phyloP scores from a whole-genome alignment of 2,797 vertebrate genomes.

The Pipistrellus nathusii region DNA sequence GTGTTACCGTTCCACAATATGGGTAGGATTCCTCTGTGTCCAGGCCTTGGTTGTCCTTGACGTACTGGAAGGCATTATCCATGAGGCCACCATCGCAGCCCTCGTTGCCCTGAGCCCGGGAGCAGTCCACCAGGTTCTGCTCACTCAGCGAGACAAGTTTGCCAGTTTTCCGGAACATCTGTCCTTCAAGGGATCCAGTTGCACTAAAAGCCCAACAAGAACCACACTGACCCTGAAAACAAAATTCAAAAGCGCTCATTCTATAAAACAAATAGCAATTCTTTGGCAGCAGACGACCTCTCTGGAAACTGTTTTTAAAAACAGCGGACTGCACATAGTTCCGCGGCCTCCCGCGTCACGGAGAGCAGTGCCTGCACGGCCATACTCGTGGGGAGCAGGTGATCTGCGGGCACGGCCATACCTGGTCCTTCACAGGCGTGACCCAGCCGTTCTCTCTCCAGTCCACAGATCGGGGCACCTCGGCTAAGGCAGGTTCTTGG shows the following conservation, averaged over 20 bases:
- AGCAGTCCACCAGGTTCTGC: conserved; percentile 97
- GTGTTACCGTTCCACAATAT: conserved; percentile 89
- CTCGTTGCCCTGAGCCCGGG: conserved; percentile 91
- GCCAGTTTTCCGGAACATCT: conserved; percentile 92
- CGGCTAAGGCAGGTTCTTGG: conserved; percentile 89
- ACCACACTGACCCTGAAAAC: conserved; percentile 92
- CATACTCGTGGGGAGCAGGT: not conserved
- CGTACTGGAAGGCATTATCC: conserved; percentile 95
- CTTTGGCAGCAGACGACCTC: not conserved
- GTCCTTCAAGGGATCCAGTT: conserved; percentile 95
- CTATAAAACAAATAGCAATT: not conserved
- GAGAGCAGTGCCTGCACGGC: not conserved
- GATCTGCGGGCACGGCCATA: conserved; percentile 71
- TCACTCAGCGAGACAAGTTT: conserved; percentile 93
- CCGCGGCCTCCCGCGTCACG: not conserved
- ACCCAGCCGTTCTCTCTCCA: conserved; percentile 95
- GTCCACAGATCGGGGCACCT: conserved; percentile 90
- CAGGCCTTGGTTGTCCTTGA: conserved; percentile 92
- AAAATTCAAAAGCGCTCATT: not conserved
- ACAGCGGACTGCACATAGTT: not conserved
- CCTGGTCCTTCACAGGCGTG: conserved; percentile 96
- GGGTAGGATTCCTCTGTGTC: conserved; percentile 95
- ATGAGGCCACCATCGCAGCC: conserved; percentile 94
- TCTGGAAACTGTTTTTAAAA: not conserved
- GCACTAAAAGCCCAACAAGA: conserved; percentile 98